Conservation (phyloP, 2,113 vertebrate genomes). For the Mixornis gularis region DNA sequence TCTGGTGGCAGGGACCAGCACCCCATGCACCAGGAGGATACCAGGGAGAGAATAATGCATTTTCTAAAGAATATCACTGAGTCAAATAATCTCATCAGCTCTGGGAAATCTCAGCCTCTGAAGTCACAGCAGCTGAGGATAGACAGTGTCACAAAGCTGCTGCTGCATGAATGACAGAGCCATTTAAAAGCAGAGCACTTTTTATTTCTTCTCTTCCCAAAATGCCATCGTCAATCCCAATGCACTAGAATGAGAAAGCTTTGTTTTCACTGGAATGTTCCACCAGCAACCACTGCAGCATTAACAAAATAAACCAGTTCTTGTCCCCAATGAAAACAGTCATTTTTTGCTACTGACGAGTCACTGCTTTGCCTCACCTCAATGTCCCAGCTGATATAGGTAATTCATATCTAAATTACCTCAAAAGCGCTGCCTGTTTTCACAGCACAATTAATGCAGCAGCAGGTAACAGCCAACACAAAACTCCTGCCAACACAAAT, state of each 20-base stretch:
- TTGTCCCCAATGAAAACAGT: not conserved
- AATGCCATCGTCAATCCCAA: not conserved
- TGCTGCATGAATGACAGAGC: not conserved
- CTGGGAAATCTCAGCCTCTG: not conserved
- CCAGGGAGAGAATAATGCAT: not conserved
- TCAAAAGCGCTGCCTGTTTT: not conserved
- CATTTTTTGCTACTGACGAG: not conserved
- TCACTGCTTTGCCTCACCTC: not conserved
- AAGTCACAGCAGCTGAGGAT: not conserved
- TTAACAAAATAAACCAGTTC: not conserved
- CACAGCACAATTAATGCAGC: slow-evolving; percentile 3
- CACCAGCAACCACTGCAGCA: not conserved
- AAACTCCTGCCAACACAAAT: slow-evolving; percentile 27
- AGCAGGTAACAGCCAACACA: slow-evolving; percentile 30
- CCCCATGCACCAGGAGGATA: not conserved
- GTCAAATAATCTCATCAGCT: not conserved
- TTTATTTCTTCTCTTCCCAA: not conserved
- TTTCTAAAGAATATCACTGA: not conserved
- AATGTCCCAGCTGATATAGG: not conserved
- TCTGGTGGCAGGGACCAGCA: not conserved
- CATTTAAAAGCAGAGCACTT: not conserved
- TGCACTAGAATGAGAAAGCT: not conserved
- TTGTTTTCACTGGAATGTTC: not conserved
- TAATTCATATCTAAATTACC: not conserved
- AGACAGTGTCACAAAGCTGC: not conserved